These are phyloP conservation scores for Drosophila differens DNA, from an alignment of 2,888 invertebrate species.

Conservation along the genomic window DNA sequence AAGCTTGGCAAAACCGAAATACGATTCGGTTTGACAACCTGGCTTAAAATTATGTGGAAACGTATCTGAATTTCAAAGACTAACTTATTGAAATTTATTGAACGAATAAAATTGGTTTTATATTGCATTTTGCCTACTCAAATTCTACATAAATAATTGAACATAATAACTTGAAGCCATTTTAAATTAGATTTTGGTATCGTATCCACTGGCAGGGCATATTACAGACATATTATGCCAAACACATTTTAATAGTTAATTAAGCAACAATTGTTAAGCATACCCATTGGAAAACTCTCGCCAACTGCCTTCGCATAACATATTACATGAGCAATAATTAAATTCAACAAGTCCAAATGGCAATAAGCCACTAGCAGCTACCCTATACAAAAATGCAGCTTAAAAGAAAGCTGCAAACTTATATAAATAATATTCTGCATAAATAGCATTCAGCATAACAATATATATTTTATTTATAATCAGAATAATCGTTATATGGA, in stretches of 20 bases:
- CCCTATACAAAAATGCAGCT: neutral
- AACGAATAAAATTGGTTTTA: neutral
- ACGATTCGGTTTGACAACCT: neutral
- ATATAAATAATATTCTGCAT: neutral
- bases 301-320: slow-evolving; percentile 23
- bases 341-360: slow-evolving; percentile 1
- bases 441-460: neutral
- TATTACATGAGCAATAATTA: slow-evolving; percentile 18
- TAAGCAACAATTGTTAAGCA: slow-evolving; percentile 36
- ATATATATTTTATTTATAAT: neutral
- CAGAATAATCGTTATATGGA: neutral
- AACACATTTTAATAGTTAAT: slow-evolving; percentile 43
- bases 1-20: neutral
- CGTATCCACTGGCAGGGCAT: neutral
- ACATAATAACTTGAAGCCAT: neutral
- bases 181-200: neutral
- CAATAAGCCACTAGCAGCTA: neutral
- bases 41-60: neutral
- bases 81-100: neutral
- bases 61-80: neutral
- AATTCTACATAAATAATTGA: neutral
- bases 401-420: too few species aligned
- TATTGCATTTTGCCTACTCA: neutral
- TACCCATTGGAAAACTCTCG: slow-evolving; percentile 26
- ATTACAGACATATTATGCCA: slow-evolving; percentile 1